These are phyloP conservation scores for Drosophila falleni DNA, from an alignment of 2,888 invertebrate species.

Conservation along the genomic window DNA sequence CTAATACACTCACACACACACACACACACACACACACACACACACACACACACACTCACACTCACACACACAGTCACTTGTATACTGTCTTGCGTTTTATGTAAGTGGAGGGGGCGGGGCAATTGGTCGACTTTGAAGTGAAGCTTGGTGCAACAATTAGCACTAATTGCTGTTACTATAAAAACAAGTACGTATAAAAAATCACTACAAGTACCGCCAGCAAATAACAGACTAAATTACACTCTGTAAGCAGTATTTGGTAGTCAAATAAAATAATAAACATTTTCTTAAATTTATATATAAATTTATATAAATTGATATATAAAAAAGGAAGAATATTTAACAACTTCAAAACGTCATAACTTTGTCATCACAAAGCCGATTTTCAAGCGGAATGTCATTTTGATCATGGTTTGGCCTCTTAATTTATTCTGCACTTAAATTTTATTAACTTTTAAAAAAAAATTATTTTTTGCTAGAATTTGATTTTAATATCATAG, in stretches of 20 bases:
- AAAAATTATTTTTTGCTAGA: too few relatives aligned
- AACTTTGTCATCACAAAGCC: too few relatives aligned
- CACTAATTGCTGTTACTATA: constrained; percentile 34
- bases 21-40: background rate
- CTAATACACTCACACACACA: background rate
- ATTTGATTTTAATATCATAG: too few relatives aligned
- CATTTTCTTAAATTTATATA: too few relatives aligned
- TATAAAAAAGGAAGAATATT: too few relatives aligned
- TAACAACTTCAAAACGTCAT: too few relatives aligned
- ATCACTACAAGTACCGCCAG: background rate
- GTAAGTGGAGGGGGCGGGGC: constrained; percentile 32
- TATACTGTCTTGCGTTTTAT: background rate
- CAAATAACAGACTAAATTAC: background rate
- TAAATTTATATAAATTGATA: background rate
- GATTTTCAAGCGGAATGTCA: too few relatives aligned
- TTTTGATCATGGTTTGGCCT: too few relatives aligned
- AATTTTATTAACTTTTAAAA: too few relatives aligned
- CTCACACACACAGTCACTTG: background rate
- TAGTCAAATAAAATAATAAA: too few relatives aligned
- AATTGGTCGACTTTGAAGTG: constrained; percentile 27
- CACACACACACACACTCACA: background rate
- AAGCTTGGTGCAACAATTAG: constrained; percentile 41
- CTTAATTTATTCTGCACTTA: too few relatives aligned
- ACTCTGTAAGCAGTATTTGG: constrained; percentile 3
- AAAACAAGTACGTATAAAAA: constrained; percentile 16